Evolutionary conservation across 2,888 invertebrate species (phyloP), one percentile per base, ranked within the genome.

Genomic region (Drepanosiphum platanoidis): DNA sequence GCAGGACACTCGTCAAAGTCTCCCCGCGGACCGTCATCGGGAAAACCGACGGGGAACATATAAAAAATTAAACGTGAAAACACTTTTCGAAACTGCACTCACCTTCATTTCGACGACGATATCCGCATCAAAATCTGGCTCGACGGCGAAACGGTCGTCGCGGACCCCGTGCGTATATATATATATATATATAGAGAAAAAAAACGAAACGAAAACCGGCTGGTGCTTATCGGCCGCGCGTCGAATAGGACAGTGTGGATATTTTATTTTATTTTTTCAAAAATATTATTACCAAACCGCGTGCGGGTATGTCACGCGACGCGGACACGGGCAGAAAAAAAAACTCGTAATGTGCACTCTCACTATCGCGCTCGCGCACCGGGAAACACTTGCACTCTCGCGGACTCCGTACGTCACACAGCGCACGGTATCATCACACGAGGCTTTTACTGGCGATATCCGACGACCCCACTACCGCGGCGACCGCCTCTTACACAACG

Each of bases 311-410:
- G 1, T 42, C 46, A 18, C 15, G 15, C 15, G 22, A 7, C 34
- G 39, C 61, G n/a, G 61, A 58, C 5, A 8, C n/a, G n/a, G 11
- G 7, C 70, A 36, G 70, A 36, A 1, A 22, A 3, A 71, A 11
- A 71, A 71, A 39, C 30, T 71, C 30, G 39, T 8, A 39, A 39
- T 27, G 30, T 42, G 4, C 83, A 83, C 83, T 75, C 34, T 75
- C 74, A 66, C 46, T 64, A 2, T 66, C 74, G 18, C 36, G 18
- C 36, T 5, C 70, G 64, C 30, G 70, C 18, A 7, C 58, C 58
- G 34, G 8, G 27, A 46, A 83, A 74, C 83, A 84, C 83, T 84
- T 84, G 83, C 83, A 84, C 75, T 84, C 75, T 84, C 83, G 34
- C 75, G 75, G 22, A 52, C 75, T 72, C 52, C 36, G 66, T n/a